A percentile compares a stretch with the other conserved stretches of the same genome.
These are phyloP conservation scores for Leptinotarsa lineolata DNA, from an alignment of 1,140 invertebrate genomes.

Conservation along the genomic window DNA sequence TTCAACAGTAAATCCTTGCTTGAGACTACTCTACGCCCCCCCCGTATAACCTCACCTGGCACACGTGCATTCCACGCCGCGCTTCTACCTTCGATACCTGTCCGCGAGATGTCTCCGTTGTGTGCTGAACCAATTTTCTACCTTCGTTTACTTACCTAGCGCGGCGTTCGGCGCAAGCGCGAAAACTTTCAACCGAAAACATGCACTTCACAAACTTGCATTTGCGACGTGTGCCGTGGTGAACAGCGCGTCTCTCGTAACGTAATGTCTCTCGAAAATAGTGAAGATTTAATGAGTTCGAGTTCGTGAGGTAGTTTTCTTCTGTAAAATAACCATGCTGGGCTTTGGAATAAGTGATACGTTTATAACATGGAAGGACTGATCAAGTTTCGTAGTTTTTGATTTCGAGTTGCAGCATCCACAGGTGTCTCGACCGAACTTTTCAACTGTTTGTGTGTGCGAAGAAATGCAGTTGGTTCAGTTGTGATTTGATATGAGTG, in stretches of 20 bases:
- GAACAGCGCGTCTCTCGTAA: neutral
- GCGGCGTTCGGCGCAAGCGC: conserved; percentile 25
- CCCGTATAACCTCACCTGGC: neutral
- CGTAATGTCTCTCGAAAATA: conserved; percentile 2
- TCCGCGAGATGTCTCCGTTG: conserved; percentile 27
- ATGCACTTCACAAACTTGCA: conserved; percentile 29
- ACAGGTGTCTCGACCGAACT: conserved; percentile 34
- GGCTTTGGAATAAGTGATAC: no score
- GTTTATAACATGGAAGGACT: no score
- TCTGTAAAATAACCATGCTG: neutral
- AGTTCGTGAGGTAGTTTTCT: neutral
- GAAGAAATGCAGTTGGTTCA: conserved; percentile 7
- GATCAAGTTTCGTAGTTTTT: neutral
- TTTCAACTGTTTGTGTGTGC: conserved; percentile 14
- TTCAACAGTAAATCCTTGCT: no score
- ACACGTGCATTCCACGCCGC: conserved; percentile 15
- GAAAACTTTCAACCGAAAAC: conserved; percentile 33
- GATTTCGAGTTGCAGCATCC: conserved; percentile 23
- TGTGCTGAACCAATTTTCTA: conserved; percentile 11
- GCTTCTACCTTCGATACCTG: conserved; percentile 21
- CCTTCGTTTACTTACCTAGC: conserved; percentile 15
- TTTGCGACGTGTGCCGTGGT: conserved; percentile 13
- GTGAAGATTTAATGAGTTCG: neutral
- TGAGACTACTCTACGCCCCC: neutral
- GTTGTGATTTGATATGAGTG: neutral